A percentile compares a stretch with the other conserved stretches of the same genome.
Evolutionary conservation across 1,140 invertebrate species (phyloP).

Genomic region (Monomorium pharaonis): DNA sequence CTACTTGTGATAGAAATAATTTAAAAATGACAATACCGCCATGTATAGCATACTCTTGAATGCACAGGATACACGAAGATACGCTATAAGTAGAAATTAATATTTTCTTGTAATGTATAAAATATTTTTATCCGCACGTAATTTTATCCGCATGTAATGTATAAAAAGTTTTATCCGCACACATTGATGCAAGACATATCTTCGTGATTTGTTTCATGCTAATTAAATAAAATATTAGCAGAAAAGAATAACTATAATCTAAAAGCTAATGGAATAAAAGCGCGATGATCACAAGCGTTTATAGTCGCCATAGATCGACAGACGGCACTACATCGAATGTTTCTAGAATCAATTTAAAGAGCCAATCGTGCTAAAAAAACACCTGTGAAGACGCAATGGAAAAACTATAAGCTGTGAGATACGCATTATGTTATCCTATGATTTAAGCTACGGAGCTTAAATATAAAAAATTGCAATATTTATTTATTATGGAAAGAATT

Average conservation of each 20-base stretch:
- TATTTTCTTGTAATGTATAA: not conserved
- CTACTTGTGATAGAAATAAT: not conserved
- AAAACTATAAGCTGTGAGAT: constrained; percentile 40
- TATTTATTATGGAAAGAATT: not conserved
- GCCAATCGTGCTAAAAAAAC: constrained; percentile 15
- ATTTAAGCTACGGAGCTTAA: not conserved
- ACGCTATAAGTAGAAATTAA: not conserved
- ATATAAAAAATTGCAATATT: not conserved
- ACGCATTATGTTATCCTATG: not conserved
- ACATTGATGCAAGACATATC: not conserved
- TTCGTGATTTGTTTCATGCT: constrained; percentile 3
- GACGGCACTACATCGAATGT: constrained; percentile 5
- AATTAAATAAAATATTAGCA: not conserved
- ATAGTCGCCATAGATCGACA: constrained; percentile 8
- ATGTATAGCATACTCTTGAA: not conserved
- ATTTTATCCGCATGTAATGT: too few relatives aligned
- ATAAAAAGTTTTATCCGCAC: too few relatives aligned
- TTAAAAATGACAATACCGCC: not conserved
- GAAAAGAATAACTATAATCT: not conserved
- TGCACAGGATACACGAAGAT: constrained; percentile 13
- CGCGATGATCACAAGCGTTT: constrained; percentile 18
- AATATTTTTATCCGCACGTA: too few relatives aligned
- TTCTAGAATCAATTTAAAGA: constrained; percentile 6
- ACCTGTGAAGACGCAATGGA: not conserved
- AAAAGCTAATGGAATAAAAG: constrained; percentile 2